Percentiles rank a stretch among this genome's conserved stretches.
Conservation (phyloP, 2,113 vertebrate genomes). For the Oophaga pumilio region DNA sequence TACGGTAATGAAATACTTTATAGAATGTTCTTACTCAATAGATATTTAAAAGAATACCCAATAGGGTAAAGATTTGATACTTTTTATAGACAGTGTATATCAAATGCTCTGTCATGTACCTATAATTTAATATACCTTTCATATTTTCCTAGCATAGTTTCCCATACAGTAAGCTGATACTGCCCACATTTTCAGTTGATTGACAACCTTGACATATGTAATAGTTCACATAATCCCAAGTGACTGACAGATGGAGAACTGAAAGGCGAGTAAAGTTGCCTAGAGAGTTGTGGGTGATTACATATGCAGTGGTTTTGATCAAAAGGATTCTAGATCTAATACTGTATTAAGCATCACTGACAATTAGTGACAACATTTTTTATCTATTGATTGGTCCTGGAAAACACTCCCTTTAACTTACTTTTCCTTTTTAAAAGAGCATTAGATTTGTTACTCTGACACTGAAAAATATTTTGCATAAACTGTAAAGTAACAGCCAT, state of each 20-base stretch:
- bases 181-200: slow-evolving; percentile 95
- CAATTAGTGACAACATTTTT: slow-evolving; percentile 90
- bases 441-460: neutral
- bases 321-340: slow-evolving; percentile 92
- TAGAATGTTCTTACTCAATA: neutral
- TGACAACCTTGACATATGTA: slow-evolving; percentile 99
- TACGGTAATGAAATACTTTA: neutral
- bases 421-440: neutral
- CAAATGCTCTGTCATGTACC: slow-evolving; percentile 75
- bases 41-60: neutral
- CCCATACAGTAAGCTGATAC: slow-evolving; percentile 82
- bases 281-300: slow-evolving; percentile 90
- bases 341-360: slow-evolving; percentile 90
- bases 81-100: neutral
- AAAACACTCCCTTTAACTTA: slow-evolving; percentile 56
- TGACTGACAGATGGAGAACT: slow-evolving; percentile 93
- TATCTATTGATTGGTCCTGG: slow-evolving; percentile 92
- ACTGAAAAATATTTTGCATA: neutral
- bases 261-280: slow-evolving; percentile 91
- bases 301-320: slow-evolving; percentile 92
- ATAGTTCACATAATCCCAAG: slow-evolving; percentile 99
- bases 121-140: slow-evolving; percentile 80
- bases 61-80: neutral
- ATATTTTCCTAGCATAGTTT: slow-evolving; percentile 83
- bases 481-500: neutral